Percentiles rank a stretch among this genome's conserved stretches.
These are phyloP conservation scores for Bubo blakistoni DNA, from an alignment of 2,113 vertebrate species.

Conservation along the genomic window DNA sequence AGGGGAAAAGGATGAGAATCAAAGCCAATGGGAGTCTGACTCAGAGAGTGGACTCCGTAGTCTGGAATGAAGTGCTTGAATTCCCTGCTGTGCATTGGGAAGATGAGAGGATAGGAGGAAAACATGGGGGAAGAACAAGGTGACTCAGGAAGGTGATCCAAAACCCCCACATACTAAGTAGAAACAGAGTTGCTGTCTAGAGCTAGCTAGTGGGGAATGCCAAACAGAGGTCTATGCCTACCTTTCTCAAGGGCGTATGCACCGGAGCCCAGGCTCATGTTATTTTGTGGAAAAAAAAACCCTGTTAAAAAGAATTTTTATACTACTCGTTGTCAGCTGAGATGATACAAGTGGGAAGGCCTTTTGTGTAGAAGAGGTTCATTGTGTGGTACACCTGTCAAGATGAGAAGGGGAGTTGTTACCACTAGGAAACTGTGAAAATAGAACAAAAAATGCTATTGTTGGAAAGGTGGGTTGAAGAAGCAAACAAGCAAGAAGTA, in stretches of 20 bases:
- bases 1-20: neutral
- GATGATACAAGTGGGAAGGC: neutral
- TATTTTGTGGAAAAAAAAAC: neutral
- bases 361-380: neutral
- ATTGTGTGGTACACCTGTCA: neutral
- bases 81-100: neutral
- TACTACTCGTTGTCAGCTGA: neutral
- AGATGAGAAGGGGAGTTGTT: neutral
- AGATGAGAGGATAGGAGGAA: neutral
- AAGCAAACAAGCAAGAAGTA: neutral
- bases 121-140: neutral
- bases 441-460: neutral
- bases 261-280: neutral
- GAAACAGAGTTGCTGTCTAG: neutral
- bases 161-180: neutral
- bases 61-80: neutral
- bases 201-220: neutral
- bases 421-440: neutral
- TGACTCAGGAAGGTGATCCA: neutral
- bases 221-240: rapidly evolving
- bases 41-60: neutral
- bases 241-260: neutral
- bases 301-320: neutral
- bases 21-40: neutral
- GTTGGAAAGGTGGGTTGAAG: neutral